A percentile compares a stretch with the other conserved stretches of the same genome.
Conservation (phyloP, 2,113 vertebrate genomes). For the Pseudois nayaur region DNA sequence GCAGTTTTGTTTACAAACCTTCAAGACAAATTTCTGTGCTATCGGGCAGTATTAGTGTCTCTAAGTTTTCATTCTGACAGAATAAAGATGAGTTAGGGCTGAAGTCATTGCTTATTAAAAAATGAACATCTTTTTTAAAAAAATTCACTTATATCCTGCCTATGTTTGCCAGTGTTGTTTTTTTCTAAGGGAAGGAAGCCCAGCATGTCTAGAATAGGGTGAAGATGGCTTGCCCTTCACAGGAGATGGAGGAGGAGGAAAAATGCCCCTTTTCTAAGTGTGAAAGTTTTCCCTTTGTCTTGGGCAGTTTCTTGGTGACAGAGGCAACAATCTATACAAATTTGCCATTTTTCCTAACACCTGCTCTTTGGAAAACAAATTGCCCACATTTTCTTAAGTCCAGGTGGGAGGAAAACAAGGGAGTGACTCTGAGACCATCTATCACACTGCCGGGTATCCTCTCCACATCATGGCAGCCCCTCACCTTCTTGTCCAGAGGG, state of each 20-base stretch:
- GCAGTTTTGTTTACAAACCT: not conserved
- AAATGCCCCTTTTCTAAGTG: not conserved
- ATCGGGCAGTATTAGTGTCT: not conserved
- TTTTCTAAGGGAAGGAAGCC: not conserved
- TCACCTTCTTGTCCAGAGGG: accelerated
- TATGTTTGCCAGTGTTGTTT: not conserved
- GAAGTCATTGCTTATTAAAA: not conserved
- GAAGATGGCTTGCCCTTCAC: not conserved
- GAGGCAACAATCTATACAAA: not conserved
- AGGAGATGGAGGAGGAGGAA: accelerated
- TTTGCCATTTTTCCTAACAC: not conserved
- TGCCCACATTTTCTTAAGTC: not conserved
- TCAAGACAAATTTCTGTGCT: not conserved
- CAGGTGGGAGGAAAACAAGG: not conserved
- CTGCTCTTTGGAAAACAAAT: not conserved
- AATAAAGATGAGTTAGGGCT: not conserved
- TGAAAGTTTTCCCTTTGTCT: not conserved
- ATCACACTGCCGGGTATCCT: not conserved
- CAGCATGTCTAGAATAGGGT: not conserved
- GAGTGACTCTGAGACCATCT: not conserved
- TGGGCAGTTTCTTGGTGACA: not conserved
- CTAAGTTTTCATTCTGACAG: not conserved
- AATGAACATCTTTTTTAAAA: not conserved
- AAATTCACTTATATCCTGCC: not conserved
- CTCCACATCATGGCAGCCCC: accelerated